A percentile compares a stretch with the other conserved stretches of the same genome.
Conservation (phyloP, 2,797 vertebrate genomes). For the Eremophila alpestris region DNA sequence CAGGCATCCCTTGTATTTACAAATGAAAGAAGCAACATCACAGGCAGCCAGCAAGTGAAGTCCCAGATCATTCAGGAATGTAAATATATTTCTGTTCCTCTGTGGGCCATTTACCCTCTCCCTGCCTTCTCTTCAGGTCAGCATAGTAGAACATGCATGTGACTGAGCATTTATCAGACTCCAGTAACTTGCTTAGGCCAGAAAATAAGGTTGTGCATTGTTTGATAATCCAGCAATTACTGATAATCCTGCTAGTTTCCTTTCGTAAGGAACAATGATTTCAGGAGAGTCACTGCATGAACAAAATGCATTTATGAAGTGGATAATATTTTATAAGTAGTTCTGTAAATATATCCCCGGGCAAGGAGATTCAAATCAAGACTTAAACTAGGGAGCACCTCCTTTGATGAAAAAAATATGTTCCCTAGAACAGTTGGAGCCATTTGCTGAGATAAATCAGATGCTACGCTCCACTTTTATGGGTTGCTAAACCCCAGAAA, state of each 20-base stretch:
- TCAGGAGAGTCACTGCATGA: not conserved
- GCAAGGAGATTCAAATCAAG: not conserved
- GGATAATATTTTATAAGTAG: not conserved
- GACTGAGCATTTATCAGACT: not conserved
- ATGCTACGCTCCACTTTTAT: conserved; percentile 26
- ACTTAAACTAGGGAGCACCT: conserved; percentile 21
- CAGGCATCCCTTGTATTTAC: not conserved
- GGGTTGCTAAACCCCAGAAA: conserved; percentile 50
- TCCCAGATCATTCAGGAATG: not conserved
- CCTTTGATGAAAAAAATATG: conserved; percentile 44
- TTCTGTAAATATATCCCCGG: not conserved
- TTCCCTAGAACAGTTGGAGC: conserved; percentile 19
- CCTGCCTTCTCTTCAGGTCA: not conserved
- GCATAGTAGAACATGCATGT: not conserved
- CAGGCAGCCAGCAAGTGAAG: not conserved
- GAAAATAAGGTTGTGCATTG: conserved; percentile 2
- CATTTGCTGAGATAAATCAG: conserved; percentile 58
- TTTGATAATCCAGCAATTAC: conserved; percentile 9
- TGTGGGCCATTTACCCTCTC: not conserved
- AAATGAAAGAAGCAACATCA: not conserved
- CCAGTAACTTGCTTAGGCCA: not conserved
- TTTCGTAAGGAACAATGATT: not conserved
- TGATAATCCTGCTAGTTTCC: not conserved
- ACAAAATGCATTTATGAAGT: not conserved
- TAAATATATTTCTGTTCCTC: not conserved